Evolutionary conservation across 2,113 vertebrate species (phyloP).

Genomic region (Tautogolabrus adspersus): DNA sequence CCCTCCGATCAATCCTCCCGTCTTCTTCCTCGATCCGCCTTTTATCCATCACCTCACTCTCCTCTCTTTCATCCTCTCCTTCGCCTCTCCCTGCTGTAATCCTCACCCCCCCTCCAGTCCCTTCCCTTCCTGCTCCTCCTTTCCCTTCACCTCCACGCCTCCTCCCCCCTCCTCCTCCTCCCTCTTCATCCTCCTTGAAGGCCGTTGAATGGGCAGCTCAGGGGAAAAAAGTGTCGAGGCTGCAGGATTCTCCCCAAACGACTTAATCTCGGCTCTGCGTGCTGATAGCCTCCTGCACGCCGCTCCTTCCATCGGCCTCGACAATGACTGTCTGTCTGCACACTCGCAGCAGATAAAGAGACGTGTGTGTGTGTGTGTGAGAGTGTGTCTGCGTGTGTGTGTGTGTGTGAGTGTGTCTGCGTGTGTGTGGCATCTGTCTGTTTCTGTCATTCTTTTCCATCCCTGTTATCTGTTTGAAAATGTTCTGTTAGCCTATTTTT

Average conservation of each 20-base stretch:
- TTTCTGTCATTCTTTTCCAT: constrained; percentile 41
- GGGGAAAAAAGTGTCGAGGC: constrained; percentile 73
- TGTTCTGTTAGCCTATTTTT: constrained; percentile 41
- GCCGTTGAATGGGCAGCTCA: constrained; percentile 72
- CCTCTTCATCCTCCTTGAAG: constrained; percentile 63
- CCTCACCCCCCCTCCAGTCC: not conserved
- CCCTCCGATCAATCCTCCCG: constrained; percentile 33
- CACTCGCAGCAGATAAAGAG: constrained; percentile 64
- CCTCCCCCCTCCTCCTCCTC: not conserved
- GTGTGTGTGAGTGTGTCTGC: constrained; percentile 26
- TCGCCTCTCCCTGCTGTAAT: constrained; percentile 16
- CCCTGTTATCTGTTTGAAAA: constrained; percentile 43
- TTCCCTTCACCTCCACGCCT: constrained; percentile 8
- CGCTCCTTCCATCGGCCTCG: constrained; percentile 53
- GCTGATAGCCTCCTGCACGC: constrained; percentile 71
- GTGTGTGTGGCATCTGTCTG: constrained; percentile 1
- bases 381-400: constrained; percentile 28
- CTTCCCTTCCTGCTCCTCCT: not conserved
- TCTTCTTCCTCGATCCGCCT: constrained; percentile 45
- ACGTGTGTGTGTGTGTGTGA: constrained; percentile 51
- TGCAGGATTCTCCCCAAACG: constrained; percentile 75
- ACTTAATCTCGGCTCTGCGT: constrained; percentile 75
- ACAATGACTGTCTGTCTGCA: constrained; percentile 72
- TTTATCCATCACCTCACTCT: constrained; percentile 36
- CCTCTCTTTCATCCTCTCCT: not conserved